phyloP scores from a whole-genome alignment of 2,888 invertebrate species.

The Pterostichus madidus region DNA sequence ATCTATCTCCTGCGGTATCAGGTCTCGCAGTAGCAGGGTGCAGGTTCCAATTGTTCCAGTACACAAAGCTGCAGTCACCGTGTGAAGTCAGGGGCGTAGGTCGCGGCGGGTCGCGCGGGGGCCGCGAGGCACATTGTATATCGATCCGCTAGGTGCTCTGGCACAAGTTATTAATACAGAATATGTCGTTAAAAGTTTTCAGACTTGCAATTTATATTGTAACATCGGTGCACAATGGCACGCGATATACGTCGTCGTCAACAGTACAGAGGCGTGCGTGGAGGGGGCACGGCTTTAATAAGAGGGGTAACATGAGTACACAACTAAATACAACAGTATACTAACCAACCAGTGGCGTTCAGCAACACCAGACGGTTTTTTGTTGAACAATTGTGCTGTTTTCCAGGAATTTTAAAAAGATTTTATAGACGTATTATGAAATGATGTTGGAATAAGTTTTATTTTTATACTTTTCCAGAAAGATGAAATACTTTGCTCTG shows the following conservation, averaged over 20 bases:
- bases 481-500: too few species aligned
- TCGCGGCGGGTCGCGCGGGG: constrained; percentile 2
- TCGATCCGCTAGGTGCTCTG: constrained; percentile 75
- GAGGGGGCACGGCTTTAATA: constrained; percentile 65
- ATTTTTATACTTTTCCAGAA: too few species aligned
- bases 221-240: constrained; percentile 62
- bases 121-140: constrained; percentile 69
- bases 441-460: not conserved
- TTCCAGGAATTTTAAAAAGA: constrained; percentile 2
- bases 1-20: too few species aligned
- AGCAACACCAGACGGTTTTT: not conserved
- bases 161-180: constrained; percentile 77
- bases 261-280: constrained; percentile 14
- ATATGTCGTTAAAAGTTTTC: constrained; percentile 78
- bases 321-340: constrained; percentile 68
- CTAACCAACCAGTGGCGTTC: constrained; percentile 37
- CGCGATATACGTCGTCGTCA: constrained; percentile 62
- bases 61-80: constrained; percentile 41
- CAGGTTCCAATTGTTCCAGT: not conserved
- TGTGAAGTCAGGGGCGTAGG: constrained; percentile 29
- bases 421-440: not conserved
- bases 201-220: constrained; percentile 74
- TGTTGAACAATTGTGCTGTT: not conserved
- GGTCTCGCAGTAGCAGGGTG: not conserved
- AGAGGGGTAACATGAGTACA: constrained; percentile 72